Conservation (phyloP, 2,113 vertebrate genomes). For the Acanthochromis polyacanthus region DNA sequence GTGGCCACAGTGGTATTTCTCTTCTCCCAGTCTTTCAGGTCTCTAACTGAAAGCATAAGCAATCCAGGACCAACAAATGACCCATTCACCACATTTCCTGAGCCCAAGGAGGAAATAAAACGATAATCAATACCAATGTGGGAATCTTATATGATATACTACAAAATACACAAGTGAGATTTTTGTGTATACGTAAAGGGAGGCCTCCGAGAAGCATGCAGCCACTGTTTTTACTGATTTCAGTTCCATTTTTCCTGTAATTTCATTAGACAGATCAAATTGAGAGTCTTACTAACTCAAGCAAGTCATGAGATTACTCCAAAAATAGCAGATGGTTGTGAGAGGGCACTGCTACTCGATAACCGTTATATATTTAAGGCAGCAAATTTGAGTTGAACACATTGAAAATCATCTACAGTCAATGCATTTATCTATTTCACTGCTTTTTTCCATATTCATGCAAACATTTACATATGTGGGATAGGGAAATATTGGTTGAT, state of each 20-base stretch:
- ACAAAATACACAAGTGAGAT: neutral
- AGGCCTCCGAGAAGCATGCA: neutral
- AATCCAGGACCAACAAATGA: neutral
- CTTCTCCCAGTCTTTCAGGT: neutral
- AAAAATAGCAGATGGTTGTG: neutral
- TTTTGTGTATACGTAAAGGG: neutral
- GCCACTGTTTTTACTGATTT: neutral
- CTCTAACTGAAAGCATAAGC: neutral
- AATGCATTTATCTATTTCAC: neutral
- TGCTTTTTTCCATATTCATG: neutral
- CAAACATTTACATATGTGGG: neutral
- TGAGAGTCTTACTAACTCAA: neutral
- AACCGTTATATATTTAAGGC: neutral
- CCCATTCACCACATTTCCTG: slow-evolving; percentile 1
- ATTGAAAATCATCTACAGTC: neutral
- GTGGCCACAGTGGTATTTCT: neutral
- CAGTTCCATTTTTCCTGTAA: neutral
- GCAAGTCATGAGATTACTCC: neutral
- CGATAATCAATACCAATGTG: neutral
- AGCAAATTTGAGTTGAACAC: neutral
- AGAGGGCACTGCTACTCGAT: slow-evolving; percentile 1
- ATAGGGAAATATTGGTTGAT: neutral
- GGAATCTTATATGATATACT: neutral
- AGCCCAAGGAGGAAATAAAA: neutral
- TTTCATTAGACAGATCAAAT: neutral